A percentile compares a stretch with the other conserved stretches of the same genome.
phyloP scores from a whole-genome alignment of 2,888 invertebrate genomes.

The Leptinotarsa haldemani region DNA sequence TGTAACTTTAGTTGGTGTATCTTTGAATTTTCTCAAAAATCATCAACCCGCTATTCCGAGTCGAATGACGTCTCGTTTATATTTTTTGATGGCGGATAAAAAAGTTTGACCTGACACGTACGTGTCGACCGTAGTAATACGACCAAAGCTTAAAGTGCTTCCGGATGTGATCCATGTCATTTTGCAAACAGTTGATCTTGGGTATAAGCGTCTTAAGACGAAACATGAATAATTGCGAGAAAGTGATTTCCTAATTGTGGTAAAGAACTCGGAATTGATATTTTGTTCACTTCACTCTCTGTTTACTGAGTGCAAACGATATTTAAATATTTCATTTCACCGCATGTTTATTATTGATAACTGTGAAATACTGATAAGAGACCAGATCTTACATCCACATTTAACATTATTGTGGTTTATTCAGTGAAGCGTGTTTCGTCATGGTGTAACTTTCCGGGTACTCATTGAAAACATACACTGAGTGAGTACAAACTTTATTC shows the following conservation, averaged over 20 bases:
- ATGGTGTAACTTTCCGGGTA: neutral
- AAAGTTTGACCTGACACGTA: no score
- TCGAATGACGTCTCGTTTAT: no score
- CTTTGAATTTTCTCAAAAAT: no score
- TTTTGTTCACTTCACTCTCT: neutral
- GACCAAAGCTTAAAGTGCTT: no score
- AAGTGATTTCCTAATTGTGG: neutral
- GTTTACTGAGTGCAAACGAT: neutral
- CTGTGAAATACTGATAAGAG: slow-evolving; percentile 2
- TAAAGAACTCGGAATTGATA: neutral
- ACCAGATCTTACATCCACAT: neutral
- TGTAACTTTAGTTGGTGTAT: no score
- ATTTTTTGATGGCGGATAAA: no score
- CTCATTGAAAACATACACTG: neutral
- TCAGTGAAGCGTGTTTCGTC: neutral
- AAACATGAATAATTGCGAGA: neutral
- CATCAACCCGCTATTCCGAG: no score
- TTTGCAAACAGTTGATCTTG: neutral
- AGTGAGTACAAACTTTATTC: neutral
- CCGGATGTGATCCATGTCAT: neutral
- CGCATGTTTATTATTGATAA: neutral
- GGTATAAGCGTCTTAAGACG: no score
- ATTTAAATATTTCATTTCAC: neutral
- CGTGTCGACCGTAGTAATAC: no score
- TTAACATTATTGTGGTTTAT: neutral